Conservation (phyloP, 2,113 vertebrate species). For the pig (Sus scrofa) region T2T-Sscrofa CM000816.6:95536501-95537000, state of each 20-base stretch:
- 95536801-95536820: not conserved
- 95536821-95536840: not conserved
- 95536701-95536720: constrained; percentile 26
- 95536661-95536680: not conserved
- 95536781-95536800: not conserved
- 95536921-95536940: constrained; percentile 54
- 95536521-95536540: constrained; percentile 32
- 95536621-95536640: not conserved
- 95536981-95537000: constrained; percentile 16
- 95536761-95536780: not conserved
- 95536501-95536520: not conserved
- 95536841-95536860: not conserved
- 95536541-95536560: constrained; percentile 13
- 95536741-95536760: not conserved
- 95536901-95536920: not conserved
- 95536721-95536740: constrained; percentile 28
- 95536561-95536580: no score
- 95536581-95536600: not conserved
- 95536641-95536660: constrained; percentile 6
- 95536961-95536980: constrained; percentile 46
- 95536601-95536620: not conserved
- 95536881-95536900: not conserved
- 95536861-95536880: constrained; percentile 14
- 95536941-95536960: constrained; percentile 24
- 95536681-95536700: not conserved